Percentiles rank a stretch among this genome's conserved stretches.
phyloP scores from a whole-genome alignment of 1,140 invertebrate species.

The Atta colombica region DNA sequence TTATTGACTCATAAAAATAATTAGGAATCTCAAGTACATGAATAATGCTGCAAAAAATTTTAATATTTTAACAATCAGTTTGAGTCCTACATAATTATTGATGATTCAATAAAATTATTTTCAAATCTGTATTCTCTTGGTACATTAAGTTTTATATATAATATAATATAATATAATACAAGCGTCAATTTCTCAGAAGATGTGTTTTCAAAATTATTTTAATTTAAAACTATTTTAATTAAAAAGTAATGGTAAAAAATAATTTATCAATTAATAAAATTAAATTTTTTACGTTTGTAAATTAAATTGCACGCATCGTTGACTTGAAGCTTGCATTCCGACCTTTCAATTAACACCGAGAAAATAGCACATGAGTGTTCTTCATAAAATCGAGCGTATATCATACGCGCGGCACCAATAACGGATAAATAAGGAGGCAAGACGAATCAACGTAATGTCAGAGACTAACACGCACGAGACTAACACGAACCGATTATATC shows the following conservation, averaged over 20 bases:
- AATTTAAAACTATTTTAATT: not conserved
- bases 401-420: not conserved
- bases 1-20: too few species aligned
- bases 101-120: too few species aligned
- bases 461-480: conserved; percentile 39
- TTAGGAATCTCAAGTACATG: too few species aligned
- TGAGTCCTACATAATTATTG: too few species aligned
- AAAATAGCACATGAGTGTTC: not conserved
- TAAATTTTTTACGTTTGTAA: not conserved
- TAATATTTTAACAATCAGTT: too few species aligned
- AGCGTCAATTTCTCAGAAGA: not conserved
- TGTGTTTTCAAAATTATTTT: not conserved
- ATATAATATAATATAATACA: not conserved
- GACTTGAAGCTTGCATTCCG: not conserved
- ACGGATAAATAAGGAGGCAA: conserved; percentile 21
- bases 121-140: too few species aligned
- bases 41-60: too few species aligned
- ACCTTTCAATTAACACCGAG: not conserved
- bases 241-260: not conserved
- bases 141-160: not conserved
- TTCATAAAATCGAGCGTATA: conserved; percentile 24
- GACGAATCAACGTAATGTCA: conserved; percentile 55
- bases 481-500: conserved; percentile 49
- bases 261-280: not conserved
- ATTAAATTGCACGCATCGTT: not conserved